These are phyloP conservation scores for Venustaconcha ellipsiformis DNA, from an alignment of 1,140 invertebrate species.

Conservation along the genomic window DNA sequence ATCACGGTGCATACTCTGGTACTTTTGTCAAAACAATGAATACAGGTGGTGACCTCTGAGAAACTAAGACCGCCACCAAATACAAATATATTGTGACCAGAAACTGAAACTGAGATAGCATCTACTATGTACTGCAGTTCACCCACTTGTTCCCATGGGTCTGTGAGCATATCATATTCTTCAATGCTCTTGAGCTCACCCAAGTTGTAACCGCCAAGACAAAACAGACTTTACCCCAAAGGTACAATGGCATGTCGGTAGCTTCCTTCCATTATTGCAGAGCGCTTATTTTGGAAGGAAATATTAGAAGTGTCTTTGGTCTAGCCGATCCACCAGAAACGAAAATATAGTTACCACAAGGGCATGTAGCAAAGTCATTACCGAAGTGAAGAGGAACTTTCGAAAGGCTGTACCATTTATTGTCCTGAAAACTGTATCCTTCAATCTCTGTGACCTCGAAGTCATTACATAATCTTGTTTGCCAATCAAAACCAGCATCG, in stretches of 20 bases:
- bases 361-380: constrained; percentile 44
- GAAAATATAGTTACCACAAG: constrained; percentile 44
- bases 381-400: constrained; percentile 42
- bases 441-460: constrained; percentile 29
- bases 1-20: constrained; percentile 14
- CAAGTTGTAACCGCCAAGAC: constrained; percentile 43
- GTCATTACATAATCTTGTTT: background rate
- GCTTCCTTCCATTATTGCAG: constrained; percentile 42
- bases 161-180: constrained; percentile 34
- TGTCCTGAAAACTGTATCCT: constrained; percentile 24
- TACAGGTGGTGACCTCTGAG: constrained; percentile 29
- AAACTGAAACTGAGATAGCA: constrained; percentile 34
- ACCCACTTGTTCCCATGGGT: constrained; percentile 38
- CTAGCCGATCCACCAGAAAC: constrained; percentile 41
- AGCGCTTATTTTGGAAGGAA: constrained; percentile 30
- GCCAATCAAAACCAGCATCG: too few relatives aligned
- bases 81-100: constrained; percentile 37
- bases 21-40: constrained; percentile 45
- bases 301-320: constrained; percentile 36
- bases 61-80: constrained; percentile 43
- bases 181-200: constrained; percentile 39
- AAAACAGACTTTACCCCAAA: constrained; percentile 32
- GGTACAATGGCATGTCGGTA: constrained; percentile 45
- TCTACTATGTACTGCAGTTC: constrained; percentile 38
- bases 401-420: constrained; percentile 39